A percentile compares a stretch with the other conserved stretches of the same genome.
Evolutionary conservation across 2,888 invertebrate genomes (phyloP).

Genomic region (Chrysomela aeneicollis): DNA sequence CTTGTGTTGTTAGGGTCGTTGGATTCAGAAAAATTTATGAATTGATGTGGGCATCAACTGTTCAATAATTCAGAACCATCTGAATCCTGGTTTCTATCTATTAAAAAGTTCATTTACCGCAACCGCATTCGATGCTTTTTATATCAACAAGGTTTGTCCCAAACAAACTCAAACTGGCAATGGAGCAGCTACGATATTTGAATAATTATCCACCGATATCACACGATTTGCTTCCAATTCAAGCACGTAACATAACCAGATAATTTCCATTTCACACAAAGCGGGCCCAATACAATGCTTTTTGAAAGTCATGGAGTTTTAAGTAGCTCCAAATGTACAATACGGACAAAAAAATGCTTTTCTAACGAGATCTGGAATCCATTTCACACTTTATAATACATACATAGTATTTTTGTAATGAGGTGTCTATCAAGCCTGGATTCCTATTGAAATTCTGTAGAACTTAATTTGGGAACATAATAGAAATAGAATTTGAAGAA

Average conservation of each 20-base stretch:
- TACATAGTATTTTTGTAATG: slow-evolving; percentile 41
- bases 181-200: slow-evolving; percentile 22
- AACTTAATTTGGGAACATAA: slow-evolving; percentile 35
- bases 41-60: too few species aligned
- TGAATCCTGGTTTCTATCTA: background rate
- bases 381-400: slow-evolving; percentile 43
- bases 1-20: too few species aligned
- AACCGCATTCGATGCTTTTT: slow-evolving; percentile 10
- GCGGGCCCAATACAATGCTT: slow-evolving; percentile 22
- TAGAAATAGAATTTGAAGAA: slow-evolving; percentile 34
- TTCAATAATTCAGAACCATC: background rate
- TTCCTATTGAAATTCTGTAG: slow-evolving; percentile 34
- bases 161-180: slow-evolving; percentile 21
- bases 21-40: too few species aligned
- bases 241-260: slow-evolving; percentile 23
- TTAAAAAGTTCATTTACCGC: slow-evolving; percentile 2
- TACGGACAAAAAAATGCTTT: slow-evolving; percentile 25
- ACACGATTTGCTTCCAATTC: slow-evolving; percentile 24
- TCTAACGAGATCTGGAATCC: slow-evolving; percentile 39
- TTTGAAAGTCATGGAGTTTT: slow-evolving; percentile 29
- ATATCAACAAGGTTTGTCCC: background rate
- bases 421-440: slow-evolving; percentile 38
- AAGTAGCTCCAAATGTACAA: slow-evolving; percentile 26
- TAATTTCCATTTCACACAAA: slow-evolving; percentile 29
- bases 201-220: slow-evolving; percentile 24